Evolutionary conservation across 2,797 vertebrate species (phyloP).

Genomic region (Crax fasciolata): DNA sequence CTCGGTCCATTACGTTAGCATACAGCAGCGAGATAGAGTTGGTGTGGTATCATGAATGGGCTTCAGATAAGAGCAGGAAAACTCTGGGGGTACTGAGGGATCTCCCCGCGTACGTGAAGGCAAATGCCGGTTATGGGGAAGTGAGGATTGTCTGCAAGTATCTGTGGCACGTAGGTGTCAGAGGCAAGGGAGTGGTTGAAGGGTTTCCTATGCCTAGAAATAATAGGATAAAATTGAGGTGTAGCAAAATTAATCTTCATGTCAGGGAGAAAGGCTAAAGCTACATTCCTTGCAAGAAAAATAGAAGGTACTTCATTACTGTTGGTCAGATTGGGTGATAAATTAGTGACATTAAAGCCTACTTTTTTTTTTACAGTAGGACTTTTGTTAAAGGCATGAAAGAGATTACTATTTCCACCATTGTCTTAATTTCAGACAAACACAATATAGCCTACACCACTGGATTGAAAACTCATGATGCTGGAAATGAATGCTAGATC

Average conservation of each 20-base stretch:
- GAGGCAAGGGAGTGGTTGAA: background rate
- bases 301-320: background rate
- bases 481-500: background rate
- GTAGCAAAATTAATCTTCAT: background rate
- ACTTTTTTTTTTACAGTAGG: background rate
- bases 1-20: background rate
- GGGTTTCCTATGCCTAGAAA: background rate
- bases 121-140: background rate
- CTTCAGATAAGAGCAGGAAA: background rate
- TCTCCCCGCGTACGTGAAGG: background rate
- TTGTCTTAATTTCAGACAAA: background rate
- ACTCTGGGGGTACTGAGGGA: background rate
- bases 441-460: background rate
- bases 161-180: accelerated
- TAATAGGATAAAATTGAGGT: background rate
- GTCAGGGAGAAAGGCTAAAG: background rate
- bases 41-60: background rate
- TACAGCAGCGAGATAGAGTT: background rate
- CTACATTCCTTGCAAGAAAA: background rate
- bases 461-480: background rate
- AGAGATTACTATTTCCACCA: background rate
- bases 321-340: background rate
- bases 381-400: background rate
- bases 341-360: background rate
- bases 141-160: background rate